Conservation (phyloP, 2,797 vertebrate genomes). For the Eremophila alpestris region DNA sequence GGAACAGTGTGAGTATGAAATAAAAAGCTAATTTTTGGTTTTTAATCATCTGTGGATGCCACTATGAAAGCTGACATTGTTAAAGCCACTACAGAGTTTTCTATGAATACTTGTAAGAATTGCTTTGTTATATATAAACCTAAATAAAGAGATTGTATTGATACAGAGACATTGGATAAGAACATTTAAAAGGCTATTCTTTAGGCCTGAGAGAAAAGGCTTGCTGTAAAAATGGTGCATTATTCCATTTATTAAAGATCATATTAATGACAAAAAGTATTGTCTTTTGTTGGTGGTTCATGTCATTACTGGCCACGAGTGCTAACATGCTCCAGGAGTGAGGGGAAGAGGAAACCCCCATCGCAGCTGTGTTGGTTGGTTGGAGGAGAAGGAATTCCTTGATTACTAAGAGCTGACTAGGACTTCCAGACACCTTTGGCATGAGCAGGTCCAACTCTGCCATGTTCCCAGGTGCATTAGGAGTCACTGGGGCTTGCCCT, state of each 20-base stretch:
- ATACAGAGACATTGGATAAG: constrained; percentile 79
- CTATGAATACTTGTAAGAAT: constrained; percentile 87
- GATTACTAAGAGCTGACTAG: not conserved
- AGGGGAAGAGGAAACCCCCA: not conserved
- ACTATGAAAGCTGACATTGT: constrained; percentile 82
- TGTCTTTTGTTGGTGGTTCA: constrained; percentile 47
- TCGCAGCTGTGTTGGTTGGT: not conserved
- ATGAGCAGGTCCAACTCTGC: not conserved
- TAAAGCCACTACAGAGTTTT: constrained; percentile 87
- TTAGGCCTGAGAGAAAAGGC: constrained; percentile 81
- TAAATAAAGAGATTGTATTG: constrained; percentile 84
- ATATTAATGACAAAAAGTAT: constrained; percentile 80
- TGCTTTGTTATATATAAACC: constrained; percentile 84
- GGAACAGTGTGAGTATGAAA: constrained; percentile 77
- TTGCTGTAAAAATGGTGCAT: constrained; percentile 89
- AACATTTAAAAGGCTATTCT: constrained; percentile 79
- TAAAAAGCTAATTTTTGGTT: constrained; percentile 74
- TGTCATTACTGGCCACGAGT: not conserved
- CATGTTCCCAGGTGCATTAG: not conserved
- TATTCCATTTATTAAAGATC: constrained; percentile 88
- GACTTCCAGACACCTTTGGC: not conserved
- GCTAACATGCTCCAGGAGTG: not conserved
- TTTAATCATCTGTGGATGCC: constrained; percentile 80
- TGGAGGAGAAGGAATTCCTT: not conserved
- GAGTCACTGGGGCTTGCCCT: not conserved